Percentiles rank a stretch among this genome's conserved stretches.
Conservation (phyloP, 2,113 vertebrate species). For the Ictidomys tridecemlineatus region DNA sequence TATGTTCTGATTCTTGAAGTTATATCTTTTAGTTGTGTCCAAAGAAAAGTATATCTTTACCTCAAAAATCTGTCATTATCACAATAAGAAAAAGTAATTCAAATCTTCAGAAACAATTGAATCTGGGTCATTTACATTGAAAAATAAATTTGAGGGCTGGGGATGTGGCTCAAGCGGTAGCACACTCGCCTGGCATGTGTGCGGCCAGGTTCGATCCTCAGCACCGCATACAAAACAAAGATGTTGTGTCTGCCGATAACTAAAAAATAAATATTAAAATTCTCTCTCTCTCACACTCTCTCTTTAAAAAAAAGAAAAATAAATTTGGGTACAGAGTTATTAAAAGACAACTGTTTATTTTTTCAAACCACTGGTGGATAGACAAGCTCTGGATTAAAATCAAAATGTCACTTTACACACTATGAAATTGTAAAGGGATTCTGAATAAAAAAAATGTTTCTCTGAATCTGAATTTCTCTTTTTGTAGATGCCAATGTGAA, state of each 20-base stretch:
- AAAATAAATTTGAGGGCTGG: constrained; percentile 36
- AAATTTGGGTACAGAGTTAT: constrained; percentile 14
- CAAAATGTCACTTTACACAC: background rate
- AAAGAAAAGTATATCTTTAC: background rate
- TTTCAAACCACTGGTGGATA: background rate
- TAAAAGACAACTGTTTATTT: constrained; percentile 17
- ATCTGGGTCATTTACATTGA: background rate
- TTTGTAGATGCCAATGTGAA: background rate
- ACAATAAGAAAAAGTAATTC: background rate
- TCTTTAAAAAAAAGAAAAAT: no score
- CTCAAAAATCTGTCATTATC: background rate
- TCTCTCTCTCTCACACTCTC: no score
- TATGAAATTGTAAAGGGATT: background rate
- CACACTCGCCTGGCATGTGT: no score
- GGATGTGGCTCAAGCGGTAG: no score
- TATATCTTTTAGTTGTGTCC: background rate
- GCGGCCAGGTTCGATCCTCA: no score
- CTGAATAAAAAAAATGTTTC: background rate
- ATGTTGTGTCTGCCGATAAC: no score
- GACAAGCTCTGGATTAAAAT: background rate
- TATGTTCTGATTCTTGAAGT: constrained; percentile 30
- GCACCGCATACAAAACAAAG: no score
- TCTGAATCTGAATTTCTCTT: background rate
- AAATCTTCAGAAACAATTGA: background rate
- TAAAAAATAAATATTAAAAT: no score